Conservation (phyloP, 2,888 invertebrate species). For the Dryocosmus kuriphilus region DNA sequence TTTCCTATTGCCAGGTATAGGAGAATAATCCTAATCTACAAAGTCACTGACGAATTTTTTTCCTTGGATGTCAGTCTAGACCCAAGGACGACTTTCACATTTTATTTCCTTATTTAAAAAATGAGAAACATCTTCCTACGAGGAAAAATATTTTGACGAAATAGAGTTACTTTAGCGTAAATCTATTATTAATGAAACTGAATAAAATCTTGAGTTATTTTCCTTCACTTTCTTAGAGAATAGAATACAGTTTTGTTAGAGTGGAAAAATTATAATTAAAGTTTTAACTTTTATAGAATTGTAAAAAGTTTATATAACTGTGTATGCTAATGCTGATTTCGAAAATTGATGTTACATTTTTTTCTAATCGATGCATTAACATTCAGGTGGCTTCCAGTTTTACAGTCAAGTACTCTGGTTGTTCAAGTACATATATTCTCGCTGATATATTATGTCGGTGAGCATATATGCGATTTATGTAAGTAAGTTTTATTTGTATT, state of each 20-base stretch:
- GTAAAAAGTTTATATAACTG: background rate
- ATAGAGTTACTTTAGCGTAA: too few species aligned
- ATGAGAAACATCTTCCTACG: background rate
- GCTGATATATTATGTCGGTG: background rate
- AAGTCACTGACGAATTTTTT: too few species aligned
- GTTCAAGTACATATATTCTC: background rate
- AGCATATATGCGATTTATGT: background rate
- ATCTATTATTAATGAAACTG: too few species aligned
- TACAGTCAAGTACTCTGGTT: slow-evolving; percentile 3
- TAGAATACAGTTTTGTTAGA: background rate
- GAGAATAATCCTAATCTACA: too few species aligned
- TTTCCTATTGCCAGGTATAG: too few species aligned
- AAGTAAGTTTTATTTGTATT: background rate
- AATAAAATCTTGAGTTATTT: too few species aligned
- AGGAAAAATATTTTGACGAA: background rate
- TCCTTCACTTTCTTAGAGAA: too few species aligned
- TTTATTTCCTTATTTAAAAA: background rate
- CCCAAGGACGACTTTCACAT: background rate
- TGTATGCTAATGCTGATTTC: background rate
- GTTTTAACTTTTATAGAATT: background rate
- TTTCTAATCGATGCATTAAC: slow-evolving; percentile 28
- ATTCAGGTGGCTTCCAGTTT: slow-evolving; percentile 27
- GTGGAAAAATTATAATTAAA: background rate
- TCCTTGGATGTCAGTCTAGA: background rate
- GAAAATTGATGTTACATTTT: background rate